Base-by-base conservation (phyloP, 1,140 invertebrate genomes). In the Hyles vespertilio region DNA sequence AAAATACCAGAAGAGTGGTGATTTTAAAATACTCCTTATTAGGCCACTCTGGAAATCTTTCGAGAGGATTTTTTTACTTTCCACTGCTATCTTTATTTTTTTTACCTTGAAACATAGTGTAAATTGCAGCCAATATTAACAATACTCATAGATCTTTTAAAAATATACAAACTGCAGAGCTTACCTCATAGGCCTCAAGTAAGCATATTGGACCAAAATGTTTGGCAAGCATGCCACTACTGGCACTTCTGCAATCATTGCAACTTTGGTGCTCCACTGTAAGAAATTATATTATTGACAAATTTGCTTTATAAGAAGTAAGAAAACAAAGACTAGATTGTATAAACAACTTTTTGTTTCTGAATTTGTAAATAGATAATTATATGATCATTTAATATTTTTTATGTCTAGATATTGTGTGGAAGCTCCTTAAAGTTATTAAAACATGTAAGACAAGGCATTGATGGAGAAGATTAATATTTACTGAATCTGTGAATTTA, bases 231-330 rank as follows among this genome's bases (percentile, higher is more conserved):
- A 89, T n/a, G 93, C 91, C 32, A 96, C 82, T 2, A 92, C 84
- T 32, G 94, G 92, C 1, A 97, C 91, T 84, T 97, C 96, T 12
- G 95, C 93, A 60, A 97, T 95, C 57, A 90, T 83, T 8, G 96
- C 95, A 33, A 96, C 94, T 77, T 92, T 94, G 22, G 92, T 85
- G 75, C 95, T 95, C 92, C 94, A 95, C 93, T 95, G 87, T 47
- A 89, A 91, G 53, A 40, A 5, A 40, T 5, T 5, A 40, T 22
- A 22, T 22, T 22, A 22, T 22, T 61, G 34, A 34, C 10, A 34
- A 33, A 52, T 22, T n/a, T 50, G 2, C n/a, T 50, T 8, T 50
- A 5, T 3, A 50, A 11, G 40, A 36, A 50, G 48, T 22, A 32
- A 50, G 5, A 45, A 45, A 8, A 45, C 46, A 47, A 9, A 48